A percentile compares a stretch with the other conserved stretches of the same genome.
These are phyloP conservation scores for Schrankia costaestrigalis DNA, from an alignment of 2,888 invertebrate genomes.

Conservation along the genomic window DNA sequence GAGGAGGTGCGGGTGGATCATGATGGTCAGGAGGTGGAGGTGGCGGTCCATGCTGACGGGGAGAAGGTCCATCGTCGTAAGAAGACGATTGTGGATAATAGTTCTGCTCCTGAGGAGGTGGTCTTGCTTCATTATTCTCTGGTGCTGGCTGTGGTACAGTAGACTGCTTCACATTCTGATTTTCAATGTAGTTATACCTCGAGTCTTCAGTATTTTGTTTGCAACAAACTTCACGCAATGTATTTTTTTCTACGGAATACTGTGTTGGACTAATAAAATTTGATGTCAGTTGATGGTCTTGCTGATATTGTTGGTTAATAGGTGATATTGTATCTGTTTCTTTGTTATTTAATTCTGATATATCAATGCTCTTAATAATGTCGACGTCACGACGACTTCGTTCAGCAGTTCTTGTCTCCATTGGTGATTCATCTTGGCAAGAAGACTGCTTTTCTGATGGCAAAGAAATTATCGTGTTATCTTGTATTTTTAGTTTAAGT, in stretches of 20 bases:
- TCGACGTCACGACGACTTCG: constrained; percentile 17
- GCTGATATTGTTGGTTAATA: constrained; percentile 3
- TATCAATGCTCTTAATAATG: constrained; percentile 8
- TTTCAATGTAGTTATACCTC: no score
- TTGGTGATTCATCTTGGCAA: constrained; percentile 6
- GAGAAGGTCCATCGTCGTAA: constrained; percentile 7
- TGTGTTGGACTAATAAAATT: background rate
- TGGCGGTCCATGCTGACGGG: constrained; percentile 1
- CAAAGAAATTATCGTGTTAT: constrained; percentile 4
- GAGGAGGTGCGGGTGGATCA: constrained; percentile 16
- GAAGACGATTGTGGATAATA: constrained; percentile 7
- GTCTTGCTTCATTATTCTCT: background rate
- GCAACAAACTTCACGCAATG: no score
- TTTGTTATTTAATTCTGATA: constrained; percentile 10
- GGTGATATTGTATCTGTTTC: constrained; percentile 9
- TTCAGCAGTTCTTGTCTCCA: constrained; percentile 2
- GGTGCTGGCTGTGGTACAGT: constrained; percentile 1
- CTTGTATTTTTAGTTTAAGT: background rate
- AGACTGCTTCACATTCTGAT: no score
- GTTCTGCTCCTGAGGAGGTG: constrained; percentile 2
- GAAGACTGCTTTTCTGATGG: constrained; percentile 29
- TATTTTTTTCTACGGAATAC: no score
- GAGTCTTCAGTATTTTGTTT: no score
- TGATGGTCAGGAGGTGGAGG: constrained; percentile 16
- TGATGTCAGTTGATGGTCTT: background rate